Base-by-base conservation (phyloP, 2,113 vertebrate species). In the Pteruthius melanotis region DNA sequence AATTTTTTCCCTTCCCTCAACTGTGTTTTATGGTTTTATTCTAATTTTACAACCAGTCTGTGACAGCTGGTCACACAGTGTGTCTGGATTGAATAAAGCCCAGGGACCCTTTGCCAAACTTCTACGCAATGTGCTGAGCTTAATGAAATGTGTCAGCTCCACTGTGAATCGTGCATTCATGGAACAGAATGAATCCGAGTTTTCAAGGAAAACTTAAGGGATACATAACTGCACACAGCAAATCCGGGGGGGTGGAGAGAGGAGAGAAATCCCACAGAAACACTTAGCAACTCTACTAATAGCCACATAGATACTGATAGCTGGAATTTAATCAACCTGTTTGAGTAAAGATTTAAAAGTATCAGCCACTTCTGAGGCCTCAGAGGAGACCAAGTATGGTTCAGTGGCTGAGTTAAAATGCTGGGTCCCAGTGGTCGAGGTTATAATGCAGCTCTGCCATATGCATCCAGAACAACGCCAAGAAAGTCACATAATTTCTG, bases 141-240 rank as follows among this genome's bases (percentile, higher is more conserved):
- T 96, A 96, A 96, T 97, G 95, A 95, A 95, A 95, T 68, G 90
- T 95, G 95, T 96, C 93, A 92, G 93, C 92, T 95, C 83, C 57
- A 10, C 92, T 82, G 77, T 92, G 90, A 89, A 84, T 90, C 13
- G n/a, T 47, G 86, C 74, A 91, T 92, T 95, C 94, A 96, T 27
- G 45, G 92, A 90, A 81, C 47, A 92, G 88, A 96, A 94, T 92
- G 95, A 96, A 93, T 64, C 86, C 4, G 72, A 84, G 84, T 91
- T 88, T 96, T 93, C 93, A 97, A 96, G 95, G 80, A 90, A 96
- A 96, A 94, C 57, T 84, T 81, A 21, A 65, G 90, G 68, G 76
- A 87, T 84, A 71, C 69, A 83, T 72, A 92, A 92, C 60, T 56
- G 65, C 76, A 71, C 40, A 68, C 49, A 89, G 77, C 64, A 87